A percentile compares a stretch with the other conserved stretches of the same genome.
Conservation (phyloP, 1,140 invertebrate species). For the Radopholus similis region DNA sequence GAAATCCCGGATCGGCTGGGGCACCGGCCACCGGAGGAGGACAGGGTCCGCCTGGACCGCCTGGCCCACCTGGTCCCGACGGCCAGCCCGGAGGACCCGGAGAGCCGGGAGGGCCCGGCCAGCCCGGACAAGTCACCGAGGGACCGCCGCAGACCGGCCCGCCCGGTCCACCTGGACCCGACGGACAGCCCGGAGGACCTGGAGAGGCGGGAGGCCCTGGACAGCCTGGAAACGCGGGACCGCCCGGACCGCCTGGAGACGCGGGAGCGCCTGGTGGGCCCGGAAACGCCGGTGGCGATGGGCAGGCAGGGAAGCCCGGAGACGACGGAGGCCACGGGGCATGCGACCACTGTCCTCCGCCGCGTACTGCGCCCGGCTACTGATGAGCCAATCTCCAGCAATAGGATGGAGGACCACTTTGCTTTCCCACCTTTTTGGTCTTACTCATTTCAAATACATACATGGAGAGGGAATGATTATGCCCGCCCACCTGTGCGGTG, state of each 20-base stretch:
- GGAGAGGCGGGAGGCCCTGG: conserved; percentile 26
- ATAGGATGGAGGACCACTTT: background rate
- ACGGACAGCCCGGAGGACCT: conserved; percentile 33
- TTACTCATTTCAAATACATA: background rate
- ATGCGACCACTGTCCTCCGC: conserved; percentile 42
- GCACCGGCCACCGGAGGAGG: conserved; percentile 25
- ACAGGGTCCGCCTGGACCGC: conserved; percentile 34
- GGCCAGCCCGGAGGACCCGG: conserved; percentile 35
- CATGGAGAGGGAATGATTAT: background rate
- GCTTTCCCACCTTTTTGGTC: background rate
- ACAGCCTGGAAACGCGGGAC: conserved; percentile 19
- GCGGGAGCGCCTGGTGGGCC: conserved; percentile 5
- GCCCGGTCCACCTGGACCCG: conserved; percentile 36
- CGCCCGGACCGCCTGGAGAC: conserved; percentile 26
- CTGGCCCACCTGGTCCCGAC: conserved; percentile 27
- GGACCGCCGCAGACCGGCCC: conserved; percentile 13
- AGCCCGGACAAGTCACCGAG: conserved; percentile 29
- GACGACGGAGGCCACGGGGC: conserved; percentile 30
- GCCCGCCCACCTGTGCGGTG: conserved; percentile 65
- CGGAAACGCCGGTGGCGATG: conserved; percentile 3
- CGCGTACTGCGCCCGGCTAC: conserved; percentile 29
- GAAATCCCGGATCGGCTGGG: conserved; percentile 36
- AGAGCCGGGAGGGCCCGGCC: conserved; percentile 21
- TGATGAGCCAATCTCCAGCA: background rate
- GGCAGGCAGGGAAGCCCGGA: background rate